phyloP scores from a whole-genome alignment of 30 jellyfish, hydroid and myxozoan genomes.

The Aurelia aurita region DNA sequence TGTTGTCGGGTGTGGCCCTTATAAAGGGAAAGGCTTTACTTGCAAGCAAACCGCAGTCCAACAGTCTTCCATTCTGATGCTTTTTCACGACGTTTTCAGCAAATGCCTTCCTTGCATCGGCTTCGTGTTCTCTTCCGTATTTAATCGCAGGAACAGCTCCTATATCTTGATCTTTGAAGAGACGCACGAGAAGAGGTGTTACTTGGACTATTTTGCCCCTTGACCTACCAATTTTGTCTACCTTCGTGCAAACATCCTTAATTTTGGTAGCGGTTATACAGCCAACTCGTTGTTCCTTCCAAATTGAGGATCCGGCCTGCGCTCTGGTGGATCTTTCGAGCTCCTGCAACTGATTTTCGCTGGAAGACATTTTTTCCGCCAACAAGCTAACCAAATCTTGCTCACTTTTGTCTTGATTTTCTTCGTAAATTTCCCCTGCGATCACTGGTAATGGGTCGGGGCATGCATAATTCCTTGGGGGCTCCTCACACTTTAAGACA shows the following conservation, averaged over 20 bases:
- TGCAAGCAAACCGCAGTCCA: slow-evolving; percentile 22
- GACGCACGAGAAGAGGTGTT: slow-evolving; percentile 27
- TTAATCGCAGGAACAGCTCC: slow-evolving; percentile 9
- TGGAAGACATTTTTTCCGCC: background rate
- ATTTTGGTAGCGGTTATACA: slow-evolving; percentile 55
- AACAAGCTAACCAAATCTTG: slow-evolving; percentile 9
- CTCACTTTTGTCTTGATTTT: slow-evolving; percentile 3
- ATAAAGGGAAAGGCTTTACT: slow-evolving; percentile 25
- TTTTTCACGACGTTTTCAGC: slow-evolving; percentile 15
- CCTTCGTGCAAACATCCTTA: slow-evolving; percentile 51
- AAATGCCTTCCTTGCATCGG: slow-evolving; percentile 37
- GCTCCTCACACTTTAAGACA: background rate
- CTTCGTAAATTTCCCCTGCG: background rate
- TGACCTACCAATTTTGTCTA: slow-evolving; percentile 13
- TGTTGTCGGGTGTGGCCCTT: slow-evolving; percentile 71
- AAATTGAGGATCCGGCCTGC: slow-evolving; percentile 23
- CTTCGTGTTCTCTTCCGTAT: slow-evolving; percentile 59
- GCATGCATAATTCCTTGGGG: background rate
- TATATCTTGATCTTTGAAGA: background rate
- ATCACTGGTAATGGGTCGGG: background rate
- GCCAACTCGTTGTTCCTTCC: slow-evolving; percentile 54
- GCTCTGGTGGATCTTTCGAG: slow-evolving; percentile 44
- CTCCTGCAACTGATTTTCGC: slow-evolving; percentile 12
- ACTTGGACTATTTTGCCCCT: slow-evolving; percentile 10
- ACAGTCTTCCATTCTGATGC: slow-evolving; percentile 8